These are phyloP conservation scores for Xiphophorus maculatus DNA, from an alignment of 2,113 vertebrate genomes.

Conservation along the genomic window DNA sequence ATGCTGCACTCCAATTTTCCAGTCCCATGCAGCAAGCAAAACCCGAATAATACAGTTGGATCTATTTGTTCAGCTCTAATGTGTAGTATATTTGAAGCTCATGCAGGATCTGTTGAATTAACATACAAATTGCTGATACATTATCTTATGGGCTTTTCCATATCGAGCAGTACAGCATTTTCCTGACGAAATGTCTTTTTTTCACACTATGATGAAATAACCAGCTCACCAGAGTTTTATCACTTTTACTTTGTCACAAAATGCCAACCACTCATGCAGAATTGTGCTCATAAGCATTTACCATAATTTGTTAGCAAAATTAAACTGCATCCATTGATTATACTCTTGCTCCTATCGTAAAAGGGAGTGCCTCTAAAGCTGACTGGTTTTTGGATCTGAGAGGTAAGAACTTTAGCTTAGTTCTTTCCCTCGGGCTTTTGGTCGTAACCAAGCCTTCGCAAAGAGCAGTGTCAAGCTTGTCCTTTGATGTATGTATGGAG, in stretches of 20 bases:
- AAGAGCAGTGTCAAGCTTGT: slow-evolving; percentile 63
- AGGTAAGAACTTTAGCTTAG: slow-evolving; percentile 59
- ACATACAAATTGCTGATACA: slow-evolving; percentile 76
- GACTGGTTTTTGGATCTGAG: slow-evolving; percentile 41
- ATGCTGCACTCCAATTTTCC: slow-evolving; percentile 53
- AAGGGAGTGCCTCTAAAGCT: slow-evolving; percentile 29
- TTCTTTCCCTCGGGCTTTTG: slow-evolving; percentile 58
- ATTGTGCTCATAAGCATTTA: slow-evolving; percentile 64
- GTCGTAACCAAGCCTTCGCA: slow-evolving; percentile 60
- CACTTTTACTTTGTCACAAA: slow-evolving; percentile 69
- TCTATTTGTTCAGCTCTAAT: slow-evolving; percentile 70
- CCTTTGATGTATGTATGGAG: slow-evolving; percentile 80
- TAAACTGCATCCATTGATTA: slow-evolving; percentile 42
- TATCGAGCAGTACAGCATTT: slow-evolving; percentile 59
- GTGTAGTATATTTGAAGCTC: slow-evolving; percentile 57
- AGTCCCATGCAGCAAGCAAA: slow-evolving; percentile 39
- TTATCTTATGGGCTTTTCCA: slow-evolving; percentile 61
- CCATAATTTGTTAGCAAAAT: slow-evolving; percentile 51
- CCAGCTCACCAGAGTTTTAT: slow-evolving; percentile 61
- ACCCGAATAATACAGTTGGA: slow-evolving; percentile 49
- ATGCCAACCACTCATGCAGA: slow-evolving; percentile 57
- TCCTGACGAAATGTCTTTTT: slow-evolving; percentile 47
- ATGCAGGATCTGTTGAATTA: slow-evolving; percentile 67
- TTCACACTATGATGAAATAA: slow-evolving; percentile 69
- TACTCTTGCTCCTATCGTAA: slow-evolving; percentile 41